phyloP scores from a whole-genome alignment of 2,888 invertebrate species.

The Ophraella communa region DNA sequence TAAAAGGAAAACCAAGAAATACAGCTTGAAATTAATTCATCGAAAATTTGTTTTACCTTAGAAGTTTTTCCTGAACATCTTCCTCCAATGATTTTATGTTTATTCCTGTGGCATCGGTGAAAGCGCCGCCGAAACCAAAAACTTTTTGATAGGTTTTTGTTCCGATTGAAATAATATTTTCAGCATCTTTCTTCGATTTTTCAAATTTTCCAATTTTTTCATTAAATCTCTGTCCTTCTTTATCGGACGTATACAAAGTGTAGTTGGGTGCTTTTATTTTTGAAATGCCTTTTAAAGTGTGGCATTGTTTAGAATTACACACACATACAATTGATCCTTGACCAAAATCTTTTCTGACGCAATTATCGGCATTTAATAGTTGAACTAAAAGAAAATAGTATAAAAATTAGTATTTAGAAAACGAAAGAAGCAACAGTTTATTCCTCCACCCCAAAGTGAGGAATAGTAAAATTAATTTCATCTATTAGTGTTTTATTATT shows the following conservation, averaged over 20 bases:
- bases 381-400: no score
- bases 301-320: constrained; percentile 75
- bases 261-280: constrained; percentile 47
- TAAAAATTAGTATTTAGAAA: no score
- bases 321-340: constrained; percentile 66
- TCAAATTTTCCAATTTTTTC: constrained; percentile 10
- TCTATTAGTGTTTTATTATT: no score
- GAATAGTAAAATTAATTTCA: no score
- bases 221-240: constrained; percentile 64
- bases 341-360: constrained; percentile 25
- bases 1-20: constrained; percentile 24
- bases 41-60: constrained; percentile 58
- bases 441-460: no score
- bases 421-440: no score
- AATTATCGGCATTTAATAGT: no score
- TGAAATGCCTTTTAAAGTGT: constrained; percentile 66
- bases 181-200: not conserved
- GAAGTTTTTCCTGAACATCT: constrained; percentile 55
- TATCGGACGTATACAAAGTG: constrained; percentile 66
- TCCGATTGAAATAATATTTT: not conserved
- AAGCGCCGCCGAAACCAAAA: constrained; percentile 84
- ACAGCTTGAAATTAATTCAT: no score
- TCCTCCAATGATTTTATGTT: constrained; percentile 70
- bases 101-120: constrained; percentile 71
- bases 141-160: constrained; percentile 66